Base-by-base conservation (phyloP, 1,140 invertebrate species). In the Trigoniulus corallinus region DNA sequence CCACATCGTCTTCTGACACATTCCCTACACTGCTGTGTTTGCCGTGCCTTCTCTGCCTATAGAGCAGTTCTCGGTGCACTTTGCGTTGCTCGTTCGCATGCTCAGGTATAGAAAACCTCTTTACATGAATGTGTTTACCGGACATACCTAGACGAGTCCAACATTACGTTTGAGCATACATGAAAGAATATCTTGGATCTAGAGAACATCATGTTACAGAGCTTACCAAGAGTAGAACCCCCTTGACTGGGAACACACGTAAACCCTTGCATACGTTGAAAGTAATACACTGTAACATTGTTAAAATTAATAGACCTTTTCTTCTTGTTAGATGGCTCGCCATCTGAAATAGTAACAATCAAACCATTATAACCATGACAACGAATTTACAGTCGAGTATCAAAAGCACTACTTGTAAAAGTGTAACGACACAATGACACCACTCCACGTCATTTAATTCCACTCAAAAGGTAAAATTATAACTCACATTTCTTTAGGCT, bases 181-280 rank as follows among this genome's bases (percentile, higher is more conserved):
- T 39, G 12, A 39, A 39, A 39, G 12, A 39, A 12, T 13, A 18
- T 39, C 12, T 39, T 18, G 18, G 37, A 13, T 13, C 18, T 18
- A 39, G 37, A 39, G 18, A 18, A 12, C 37, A 12, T 39, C 37
- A 39, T 39, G 12, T 12, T 39, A 39, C 12, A 39, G 18, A 39
- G 37, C 58, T 62, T 61, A 71, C 92, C 93, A 48, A 96, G 72
- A 10, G 92, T 96, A 34, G 88, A 93, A 24, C 92, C 92, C 34
- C 92, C 93, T 72, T 80, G 62, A 47, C 89, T 94, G 48, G 93
- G 93, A 47, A 98, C 88, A 73, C 92, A 96, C 15, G 88, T 88
- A 67, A 96, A 96, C n/a, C 93, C 93, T 73, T 98, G 93, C 41
- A 85, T 76, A 62, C 93, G 70, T 0, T 86, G 84, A 66, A 98